These are phyloP conservation scores for Gryllus longicercus DNA, from an alignment of 2,888 invertebrate genomes.

Conservation along the genomic window DNA sequence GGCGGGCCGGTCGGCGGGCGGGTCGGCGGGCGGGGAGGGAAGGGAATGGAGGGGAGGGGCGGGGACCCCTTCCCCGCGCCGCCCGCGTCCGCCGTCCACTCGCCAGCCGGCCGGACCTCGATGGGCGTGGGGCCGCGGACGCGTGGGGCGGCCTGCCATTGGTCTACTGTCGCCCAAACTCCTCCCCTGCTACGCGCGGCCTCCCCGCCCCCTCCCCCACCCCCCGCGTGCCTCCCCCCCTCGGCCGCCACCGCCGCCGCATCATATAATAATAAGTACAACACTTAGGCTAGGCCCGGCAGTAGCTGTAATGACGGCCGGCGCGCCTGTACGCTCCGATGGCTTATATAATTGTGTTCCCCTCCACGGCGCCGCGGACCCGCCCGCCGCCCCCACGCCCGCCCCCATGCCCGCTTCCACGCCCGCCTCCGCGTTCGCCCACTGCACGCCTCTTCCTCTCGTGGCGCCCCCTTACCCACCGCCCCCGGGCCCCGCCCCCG, in stretches of 20 bases:
- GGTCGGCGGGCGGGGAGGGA: no score
- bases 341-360: background rate
- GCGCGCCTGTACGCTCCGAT: background rate
- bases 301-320: background rate
- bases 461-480: no score
- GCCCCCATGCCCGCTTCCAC: no score
- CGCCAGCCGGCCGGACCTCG: background rate
- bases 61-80: no score
- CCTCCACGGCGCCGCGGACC: no score
- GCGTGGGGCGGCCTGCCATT: background rate
- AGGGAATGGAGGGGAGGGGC: no score
- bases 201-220: background rate
- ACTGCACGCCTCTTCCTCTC: no score
- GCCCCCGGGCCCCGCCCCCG: no score
- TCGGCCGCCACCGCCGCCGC: background rate
- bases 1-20: background rate
- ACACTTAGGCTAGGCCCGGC: background rate
- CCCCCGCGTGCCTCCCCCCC: background rate
- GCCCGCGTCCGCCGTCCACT: no score
- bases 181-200: no score
- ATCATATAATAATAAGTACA: slow-evolving; percentile 7
- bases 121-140: background rate
- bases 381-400: no score
- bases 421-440: no score
- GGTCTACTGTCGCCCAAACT: background rate